phyloP scores from a whole-genome alignment of 2,797 vertebrate genomes.

The Limosa lapponica region DNA sequence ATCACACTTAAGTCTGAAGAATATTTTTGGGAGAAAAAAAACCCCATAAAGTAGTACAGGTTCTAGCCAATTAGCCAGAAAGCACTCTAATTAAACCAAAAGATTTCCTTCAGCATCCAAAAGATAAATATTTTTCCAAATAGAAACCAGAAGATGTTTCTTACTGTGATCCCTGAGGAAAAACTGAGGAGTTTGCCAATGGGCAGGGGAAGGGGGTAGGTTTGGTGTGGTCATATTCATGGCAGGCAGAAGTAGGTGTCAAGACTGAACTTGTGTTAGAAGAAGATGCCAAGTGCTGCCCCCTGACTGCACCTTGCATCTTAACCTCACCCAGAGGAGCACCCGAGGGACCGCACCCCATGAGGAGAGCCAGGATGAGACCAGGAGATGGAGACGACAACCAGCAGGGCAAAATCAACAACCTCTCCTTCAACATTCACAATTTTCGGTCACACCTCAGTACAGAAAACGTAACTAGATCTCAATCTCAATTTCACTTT shows the following conservation, averaged over 20 bases:
- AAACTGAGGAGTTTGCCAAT: not conserved
- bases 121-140: not conserved
- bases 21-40: not conserved
- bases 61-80: not conserved
- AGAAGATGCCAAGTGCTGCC: not conserved
- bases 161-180: not conserved
- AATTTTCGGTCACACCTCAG: too few relatives aligned
- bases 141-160: not conserved
- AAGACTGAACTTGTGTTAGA: not conserved
- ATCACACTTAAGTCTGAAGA: too few relatives aligned
- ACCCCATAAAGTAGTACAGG: not conserved
- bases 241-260: not conserved
- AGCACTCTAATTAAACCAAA: not conserved
- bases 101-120: not conserved
- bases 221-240: not conserved
- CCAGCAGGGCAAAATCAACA: not conserved
- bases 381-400: not conserved
- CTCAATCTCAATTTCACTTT: not conserved
- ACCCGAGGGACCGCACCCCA: not conserved
- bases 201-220: not conserved
- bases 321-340: not conserved
- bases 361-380: not conserved
- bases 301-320: not conserved
- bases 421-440: not conserved
- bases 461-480: accelerated